These are phyloP conservation scores for Cloeon dipterum DNA, from an alignment of 2,888 invertebrate genomes.

Conservation along the genomic window DNA sequence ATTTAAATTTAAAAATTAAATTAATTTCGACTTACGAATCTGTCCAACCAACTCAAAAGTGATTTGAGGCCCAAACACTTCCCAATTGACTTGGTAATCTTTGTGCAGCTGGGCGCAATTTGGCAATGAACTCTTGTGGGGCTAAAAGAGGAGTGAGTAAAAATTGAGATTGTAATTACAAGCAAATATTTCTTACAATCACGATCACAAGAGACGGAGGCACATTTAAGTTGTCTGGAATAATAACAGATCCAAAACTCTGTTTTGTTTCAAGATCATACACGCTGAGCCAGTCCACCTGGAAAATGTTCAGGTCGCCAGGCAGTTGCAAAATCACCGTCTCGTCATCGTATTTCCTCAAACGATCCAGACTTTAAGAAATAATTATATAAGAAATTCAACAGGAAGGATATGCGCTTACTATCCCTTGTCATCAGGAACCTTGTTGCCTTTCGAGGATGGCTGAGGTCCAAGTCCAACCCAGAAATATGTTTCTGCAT, in stretches of 20 bases:
- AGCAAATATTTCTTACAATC: slow-evolving; percentile 14
- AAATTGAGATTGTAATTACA: not conserved
- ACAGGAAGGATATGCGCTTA: slow-evolving; percentile 30
- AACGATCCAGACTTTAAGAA: slow-evolving; percentile 43
- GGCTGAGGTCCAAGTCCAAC: slow-evolving; percentile 75
- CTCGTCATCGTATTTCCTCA: slow-evolving; percentile 45
- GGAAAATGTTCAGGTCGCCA: slow-evolving; percentile 58
- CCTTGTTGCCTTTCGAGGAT: slow-evolving; percentile 50
- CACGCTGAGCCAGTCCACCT: slow-evolving; percentile 64
- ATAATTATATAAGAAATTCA: not conserved
- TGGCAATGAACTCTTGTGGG: slow-evolving; percentile 41
- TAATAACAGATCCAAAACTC: slow-evolving; percentile 47
- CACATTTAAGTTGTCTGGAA: slow-evolving; percentile 62
- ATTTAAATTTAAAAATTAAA: too few relatives aligned
- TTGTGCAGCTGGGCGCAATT: slow-evolving; percentile 71
- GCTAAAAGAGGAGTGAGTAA: slow-evolving; percentile 14
- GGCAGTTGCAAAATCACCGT: slow-evolving; percentile 53
- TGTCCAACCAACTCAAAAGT: slow-evolving; percentile 65
- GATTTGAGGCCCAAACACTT: slow-evolving; percentile 69
- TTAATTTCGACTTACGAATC: slow-evolving; percentile 22
- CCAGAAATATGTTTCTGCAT: slow-evolving; percentile 56
- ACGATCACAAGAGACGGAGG: slow-evolving; percentile 56
- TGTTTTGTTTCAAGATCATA: slow-evolving; percentile 44
- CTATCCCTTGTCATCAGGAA: slow-evolving; percentile 85
- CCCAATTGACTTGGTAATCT: slow-evolving; percentile 67